Evolutionary conservation across 2,888 invertebrate species (phyloP).

Genomic region (Galerucella nymphaeae): DNA sequence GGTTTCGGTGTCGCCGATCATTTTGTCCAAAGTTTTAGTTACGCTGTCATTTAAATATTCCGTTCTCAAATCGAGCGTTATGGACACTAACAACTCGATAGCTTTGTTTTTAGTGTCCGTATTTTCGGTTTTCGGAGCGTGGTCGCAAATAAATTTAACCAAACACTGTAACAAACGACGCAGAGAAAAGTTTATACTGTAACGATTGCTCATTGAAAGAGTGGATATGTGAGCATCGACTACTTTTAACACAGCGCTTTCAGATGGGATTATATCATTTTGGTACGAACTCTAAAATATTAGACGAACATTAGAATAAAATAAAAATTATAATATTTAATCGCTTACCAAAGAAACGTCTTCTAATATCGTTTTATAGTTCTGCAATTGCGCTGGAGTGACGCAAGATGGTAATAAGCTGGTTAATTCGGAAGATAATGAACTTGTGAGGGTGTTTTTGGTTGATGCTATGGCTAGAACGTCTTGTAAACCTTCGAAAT

Average conservation of each 20-base stretch:
- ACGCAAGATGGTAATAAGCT: slow-evolving; percentile 69
- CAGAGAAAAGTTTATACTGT: slow-evolving; percentile 72
- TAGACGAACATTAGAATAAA: slow-evolving; percentile 17
- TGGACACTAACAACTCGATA: slow-evolving; percentile 77
- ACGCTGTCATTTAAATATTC: slow-evolving; percentile 77
- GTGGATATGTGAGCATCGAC: slow-evolving; percentile 75
- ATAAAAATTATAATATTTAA: background rate
- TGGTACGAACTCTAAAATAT: slow-evolving; percentile 74
- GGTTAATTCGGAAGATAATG: slow-evolving; percentile 67
- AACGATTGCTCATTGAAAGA: slow-evolving; percentile 71
- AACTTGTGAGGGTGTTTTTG: slow-evolving; percentile 59
- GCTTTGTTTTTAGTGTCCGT: slow-evolving; percentile 73
- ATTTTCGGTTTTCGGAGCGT: slow-evolving; percentile 72
- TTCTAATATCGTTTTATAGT: slow-evolving; percentile 69
- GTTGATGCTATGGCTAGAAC: slow-evolving; percentile 65
- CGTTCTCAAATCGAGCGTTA: slow-evolving; percentile 81
- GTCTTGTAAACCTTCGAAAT: slow-evolving; percentile 63
- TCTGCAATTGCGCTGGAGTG: slow-evolving; percentile 71
- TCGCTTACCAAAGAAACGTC: slow-evolving; percentile 71
- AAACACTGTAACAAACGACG: slow-evolving; percentile 74
- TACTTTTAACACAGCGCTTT: slow-evolving; percentile 83
- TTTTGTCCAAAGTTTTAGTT: slow-evolving; percentile 72
- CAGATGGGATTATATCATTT: slow-evolving; percentile 84
- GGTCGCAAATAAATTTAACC: slow-evolving; percentile 74
- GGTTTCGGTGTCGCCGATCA: slow-evolving; percentile 72